These are phyloP conservation scores for Julus scandinavius DNA, from an alignment of 2,888 invertebrate species.

Conservation along the genomic window DNA sequence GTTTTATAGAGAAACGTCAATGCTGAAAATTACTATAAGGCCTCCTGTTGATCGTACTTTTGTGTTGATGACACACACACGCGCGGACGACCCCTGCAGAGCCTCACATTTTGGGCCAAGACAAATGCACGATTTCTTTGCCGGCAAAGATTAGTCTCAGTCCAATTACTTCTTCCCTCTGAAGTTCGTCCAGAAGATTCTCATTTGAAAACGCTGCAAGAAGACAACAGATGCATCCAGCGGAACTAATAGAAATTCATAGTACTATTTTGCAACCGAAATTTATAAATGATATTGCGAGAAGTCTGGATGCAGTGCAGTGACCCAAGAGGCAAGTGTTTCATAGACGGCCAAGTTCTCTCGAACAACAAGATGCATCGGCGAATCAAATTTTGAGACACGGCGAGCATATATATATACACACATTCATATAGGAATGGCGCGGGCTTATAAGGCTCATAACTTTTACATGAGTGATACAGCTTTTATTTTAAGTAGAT, in stretches of 20 bases:
- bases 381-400: slow-evolving; percentile 3
- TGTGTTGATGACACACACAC: too few species aligned
- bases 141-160: neutral
- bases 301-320: neutral
- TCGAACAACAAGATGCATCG: neutral
- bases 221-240: neutral
- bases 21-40: too few species aligned
- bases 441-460: slow-evolving; percentile 8
- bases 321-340: neutral
- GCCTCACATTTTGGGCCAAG: neutral
- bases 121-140: neutral
- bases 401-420: neutral
- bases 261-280: neutral
- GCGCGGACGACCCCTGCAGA: too few species aligned
- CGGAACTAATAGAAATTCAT: slow-evolving; percentile 31
- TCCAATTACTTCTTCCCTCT: neutral
- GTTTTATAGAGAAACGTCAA: too few species aligned
- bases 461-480: slow-evolving; percentile 24
- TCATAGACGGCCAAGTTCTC: neutral
- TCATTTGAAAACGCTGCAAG: neutral
- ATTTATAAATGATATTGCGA: slow-evolving; percentile 7
- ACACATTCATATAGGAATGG: neutral
- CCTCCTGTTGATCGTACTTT: too few species aligned
- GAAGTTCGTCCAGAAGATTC: neutral
- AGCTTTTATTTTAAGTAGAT: slow-evolving; percentile 31